Evolutionary conservation across 2,888 invertebrate species (phyloP).

Genomic region (Stenichneumon culpator): DNA sequence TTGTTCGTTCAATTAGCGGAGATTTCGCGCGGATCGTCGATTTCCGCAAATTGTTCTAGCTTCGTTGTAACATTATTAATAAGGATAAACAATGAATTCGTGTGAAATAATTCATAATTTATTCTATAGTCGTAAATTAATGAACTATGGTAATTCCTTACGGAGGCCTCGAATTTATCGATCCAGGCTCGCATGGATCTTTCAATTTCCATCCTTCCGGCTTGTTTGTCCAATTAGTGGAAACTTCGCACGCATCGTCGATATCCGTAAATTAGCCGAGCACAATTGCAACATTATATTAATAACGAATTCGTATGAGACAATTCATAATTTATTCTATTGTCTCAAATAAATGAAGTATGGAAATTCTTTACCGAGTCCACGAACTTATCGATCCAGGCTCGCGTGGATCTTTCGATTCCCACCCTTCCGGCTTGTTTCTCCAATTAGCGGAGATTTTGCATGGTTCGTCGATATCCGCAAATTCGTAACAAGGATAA

Average conservation of each 20-base stretch:
- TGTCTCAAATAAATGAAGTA: not conserved
- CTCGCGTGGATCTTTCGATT: slow-evolving; percentile 51
- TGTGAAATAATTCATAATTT: slow-evolving; percentile 55
- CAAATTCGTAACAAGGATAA: not conserved
- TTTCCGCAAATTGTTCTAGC: too few species aligned
- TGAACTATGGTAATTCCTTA: not conserved
- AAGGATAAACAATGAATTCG: not conserved
- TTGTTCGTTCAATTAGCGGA: slow-evolving; percentile 59
- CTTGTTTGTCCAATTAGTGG: slow-evolving; percentile 57
- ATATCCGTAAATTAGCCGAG: slow-evolving; percentile 52
- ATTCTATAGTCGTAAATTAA: slow-evolving; percentile 31
- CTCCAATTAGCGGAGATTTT: slow-evolving; percentile 54
- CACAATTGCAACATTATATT: not conserved
- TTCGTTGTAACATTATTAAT: not conserved
- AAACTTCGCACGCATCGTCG: slow-evolving; percentile 30
- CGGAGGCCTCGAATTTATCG: not conserved
- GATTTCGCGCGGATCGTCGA: too few species aligned
- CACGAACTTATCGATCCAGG: not conserved
- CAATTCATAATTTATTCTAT: slow-evolving; percentile 64
- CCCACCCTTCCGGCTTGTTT: slow-evolving; percentile 40
- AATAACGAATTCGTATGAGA: not conserved
- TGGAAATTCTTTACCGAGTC: not conserved
- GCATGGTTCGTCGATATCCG: slow-evolving; percentile 10
- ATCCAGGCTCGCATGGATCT: slow-evolving; percentile 50
- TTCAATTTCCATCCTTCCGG: slow-evolving; percentile 20